phyloP scores from a whole-genome alignment of 2,113 vertebrate genomes.

The Scytalopus superciliaris region DNA sequence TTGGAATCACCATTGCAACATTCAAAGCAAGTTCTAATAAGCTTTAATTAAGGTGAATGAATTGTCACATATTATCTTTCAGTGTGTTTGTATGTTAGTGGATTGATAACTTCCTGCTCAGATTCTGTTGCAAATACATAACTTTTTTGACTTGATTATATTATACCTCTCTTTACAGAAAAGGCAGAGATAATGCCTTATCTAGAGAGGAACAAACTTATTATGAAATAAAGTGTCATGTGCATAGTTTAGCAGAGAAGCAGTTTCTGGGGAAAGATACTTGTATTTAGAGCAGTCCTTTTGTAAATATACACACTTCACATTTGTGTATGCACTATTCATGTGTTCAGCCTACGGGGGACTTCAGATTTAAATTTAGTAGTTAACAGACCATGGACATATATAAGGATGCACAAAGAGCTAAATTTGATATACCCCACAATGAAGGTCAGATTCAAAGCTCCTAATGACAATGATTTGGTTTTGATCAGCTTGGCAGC shows the following conservation, averaged over 20 bases:
- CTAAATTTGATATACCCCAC: not conserved
- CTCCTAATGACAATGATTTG: not conserved
- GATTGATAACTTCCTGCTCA: not conserved
- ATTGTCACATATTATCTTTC: not conserved
- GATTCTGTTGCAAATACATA: not conserved
- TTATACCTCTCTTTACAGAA: not conserved
- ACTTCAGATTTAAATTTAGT: not conserved
- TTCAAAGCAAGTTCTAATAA: conserved; percentile 48
- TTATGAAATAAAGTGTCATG: not conserved
- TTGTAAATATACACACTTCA: not conserved
- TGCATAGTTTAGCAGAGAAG: not conserved
- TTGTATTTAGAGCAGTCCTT: not conserved
- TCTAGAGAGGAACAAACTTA: not conserved
- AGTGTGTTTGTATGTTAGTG: not conserved
- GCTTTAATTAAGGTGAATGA: conserved; percentile 47
- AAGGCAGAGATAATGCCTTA: not conserved
- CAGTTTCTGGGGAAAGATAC: not conserved
- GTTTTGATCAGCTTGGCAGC: not conserved
- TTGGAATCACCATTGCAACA: conserved; percentile 33
- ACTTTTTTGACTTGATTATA: not conserved
- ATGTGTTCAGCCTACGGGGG: not conserved
- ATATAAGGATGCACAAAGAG: not conserved
- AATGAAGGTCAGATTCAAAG: not conserved
- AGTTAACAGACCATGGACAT: not conserved
- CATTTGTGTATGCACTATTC: not conserved